Conservation (phyloP, 2,888 invertebrate species). For the Heliconius ethilla region DNA sequence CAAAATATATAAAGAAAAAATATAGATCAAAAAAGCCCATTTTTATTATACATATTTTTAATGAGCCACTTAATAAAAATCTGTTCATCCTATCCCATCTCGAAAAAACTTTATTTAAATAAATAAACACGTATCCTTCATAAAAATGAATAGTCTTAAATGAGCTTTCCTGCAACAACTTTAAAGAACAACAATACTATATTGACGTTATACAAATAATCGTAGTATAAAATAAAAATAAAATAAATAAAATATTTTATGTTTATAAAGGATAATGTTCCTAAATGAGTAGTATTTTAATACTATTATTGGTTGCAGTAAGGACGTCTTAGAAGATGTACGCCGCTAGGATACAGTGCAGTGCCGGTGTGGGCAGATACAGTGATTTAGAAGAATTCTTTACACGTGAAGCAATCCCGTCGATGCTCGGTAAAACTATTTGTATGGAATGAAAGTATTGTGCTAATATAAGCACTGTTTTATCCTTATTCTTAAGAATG, state of each 20-base stretch:
- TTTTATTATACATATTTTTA: not conserved
- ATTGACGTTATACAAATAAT: constrained; percentile 31
- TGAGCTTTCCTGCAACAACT: constrained; percentile 44
- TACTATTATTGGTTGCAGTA: constrained; percentile 8
- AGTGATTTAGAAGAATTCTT: constrained; percentile 30
- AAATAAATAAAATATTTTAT: not conserved
- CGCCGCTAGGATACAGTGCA: constrained; percentile 16
- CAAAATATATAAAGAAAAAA: too few species aligned
- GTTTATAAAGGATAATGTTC: not conserved
- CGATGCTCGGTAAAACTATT: not conserved
- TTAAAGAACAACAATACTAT: constrained; percentile 27
- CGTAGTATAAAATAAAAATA: constrained; percentile 8
- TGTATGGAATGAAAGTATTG: not conserved
- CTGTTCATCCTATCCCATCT: not conserved
- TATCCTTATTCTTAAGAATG: not conserved
- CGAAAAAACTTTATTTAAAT: constrained; percentile 16
- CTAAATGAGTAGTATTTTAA: not conserved
- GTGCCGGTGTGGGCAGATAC: constrained; percentile 23
- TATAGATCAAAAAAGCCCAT: not conserved
- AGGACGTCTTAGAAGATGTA: not conserved
- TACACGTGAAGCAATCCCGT: constrained; percentile 26
- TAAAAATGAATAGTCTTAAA: constrained; percentile 42
- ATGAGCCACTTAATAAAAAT: constrained; percentile 1
- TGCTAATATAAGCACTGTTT: not conserved
- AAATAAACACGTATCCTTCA: constrained; percentile 38